Base-by-base conservation (phyloP, 2,888 invertebrate species). In the Pharmacophagus antenor region DNA sequence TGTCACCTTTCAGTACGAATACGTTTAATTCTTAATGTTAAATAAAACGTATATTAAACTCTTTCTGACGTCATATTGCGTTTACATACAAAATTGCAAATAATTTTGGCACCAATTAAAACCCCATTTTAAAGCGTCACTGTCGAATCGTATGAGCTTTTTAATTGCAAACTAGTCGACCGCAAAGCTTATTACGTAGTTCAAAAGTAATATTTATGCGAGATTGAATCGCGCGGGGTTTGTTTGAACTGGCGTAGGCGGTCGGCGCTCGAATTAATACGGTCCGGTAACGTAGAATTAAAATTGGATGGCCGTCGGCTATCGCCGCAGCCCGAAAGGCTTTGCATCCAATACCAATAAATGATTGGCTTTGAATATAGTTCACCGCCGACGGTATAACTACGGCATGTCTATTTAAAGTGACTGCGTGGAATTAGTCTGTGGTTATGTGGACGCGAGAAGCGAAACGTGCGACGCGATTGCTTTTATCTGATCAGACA, bases 401-500 rank as follows among this genome's bases (percentile, higher is more conserved):
- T 64, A 52, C 58, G 66, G 58, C 51, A 66, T 64, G 65, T 70
- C 64, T 67, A 67, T 66, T 69, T 63, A 69, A 73, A 70, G 66
- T 68, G 67, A 69, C 71, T 67, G 71, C 70, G 71, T 72, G 70
- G 77, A 82, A 81, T 60, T 79, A 81, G 77, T 74, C 72, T 73
- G 74, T 75, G 77, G 79, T 76, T 84, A 84, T 80, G 77, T 73
- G 68, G 65, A 72, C 65, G 61, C 62, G 62, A 64, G 67, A 65
- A 65, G 61, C 61, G 62, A 52, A 58, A 61, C 63, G 61, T 53
- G 69, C 67, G 61, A 66, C 53, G 69, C 69, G 62, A 66, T 63
- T 65, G 80, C 79, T 79, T 81, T 84, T 83, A 82, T 79, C 74
- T 77, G 77, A 79, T 80, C 80, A 80, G 79, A 79, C 79, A 68